Evolutionary conservation across 2,888 invertebrate genomes (phyloP).

Genomic region (Ormyrus rosae): DNA sequence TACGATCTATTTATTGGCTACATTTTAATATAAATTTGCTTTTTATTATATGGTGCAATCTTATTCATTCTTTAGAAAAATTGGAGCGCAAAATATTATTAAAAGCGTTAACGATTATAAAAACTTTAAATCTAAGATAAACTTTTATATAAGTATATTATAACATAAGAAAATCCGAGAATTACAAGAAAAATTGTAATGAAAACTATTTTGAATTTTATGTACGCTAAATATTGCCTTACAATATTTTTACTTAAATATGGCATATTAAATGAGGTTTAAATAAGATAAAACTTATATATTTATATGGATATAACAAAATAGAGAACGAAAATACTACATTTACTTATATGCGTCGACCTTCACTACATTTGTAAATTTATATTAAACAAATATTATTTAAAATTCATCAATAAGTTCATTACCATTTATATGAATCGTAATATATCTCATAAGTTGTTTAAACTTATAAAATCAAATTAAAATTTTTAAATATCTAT

Average conservation of each 20-base stretch:
- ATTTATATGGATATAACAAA: constrained; percentile 20
- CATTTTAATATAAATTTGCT: constrained; percentile 31
- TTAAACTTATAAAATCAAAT: not conserved
- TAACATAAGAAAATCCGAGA: constrained; percentile 16
- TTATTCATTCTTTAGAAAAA: constrained; percentile 12
- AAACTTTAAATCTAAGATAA: constrained; percentile 3
- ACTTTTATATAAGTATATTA: constrained; percentile 13
- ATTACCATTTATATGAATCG: not conserved
- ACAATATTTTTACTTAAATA: constrained; percentile 34
- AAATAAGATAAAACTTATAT: constrained; percentile 31
- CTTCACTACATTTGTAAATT: not conserved
- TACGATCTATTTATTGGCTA: constrained; percentile 10
- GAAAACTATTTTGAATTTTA: constrained; percentile 14
- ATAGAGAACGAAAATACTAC: constrained; percentile 8
- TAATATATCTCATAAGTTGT: not conserved
- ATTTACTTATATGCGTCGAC: not conserved
- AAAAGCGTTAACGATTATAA: not conserved
- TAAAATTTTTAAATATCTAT: not conserved
- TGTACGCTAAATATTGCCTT: constrained; percentile 3
- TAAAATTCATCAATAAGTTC: not conserved
- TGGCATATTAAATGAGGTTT: constrained; percentile 28
- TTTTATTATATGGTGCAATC: constrained; percentile 3
- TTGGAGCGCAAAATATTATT: not conserved
- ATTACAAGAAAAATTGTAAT: constrained; percentile 21
- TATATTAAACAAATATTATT: not conserved